phyloP scores from a whole-genome alignment of 1,140 invertebrate species.

The Nomia melanderi region DNA sequence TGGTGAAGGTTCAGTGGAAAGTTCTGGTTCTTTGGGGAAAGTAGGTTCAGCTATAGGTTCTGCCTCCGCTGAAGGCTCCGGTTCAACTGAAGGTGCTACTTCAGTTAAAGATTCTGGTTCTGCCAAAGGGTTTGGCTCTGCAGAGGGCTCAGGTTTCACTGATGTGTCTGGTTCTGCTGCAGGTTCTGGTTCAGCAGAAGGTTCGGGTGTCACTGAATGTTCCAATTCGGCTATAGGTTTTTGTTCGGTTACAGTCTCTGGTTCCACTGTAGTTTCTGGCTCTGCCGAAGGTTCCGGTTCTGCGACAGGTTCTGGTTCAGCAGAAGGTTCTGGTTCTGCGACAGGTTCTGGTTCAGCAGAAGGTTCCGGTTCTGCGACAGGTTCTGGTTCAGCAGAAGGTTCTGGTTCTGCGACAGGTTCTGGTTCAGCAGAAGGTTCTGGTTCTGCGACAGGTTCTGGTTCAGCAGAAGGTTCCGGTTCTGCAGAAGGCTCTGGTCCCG shows the following conservation, averaged over 20 bases:
- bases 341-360: conserved; percentile 45
- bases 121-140: conserved; percentile 46
- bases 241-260: conserved; percentile 60
- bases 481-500: conserved; percentile 64
- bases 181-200: conserved; percentile 47
- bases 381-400: conserved; percentile 32
- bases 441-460: conserved; percentile 56
- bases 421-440: conserved; percentile 56
- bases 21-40: not conserved
- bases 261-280: conserved; percentile 63
- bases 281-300: conserved; percentile 58
- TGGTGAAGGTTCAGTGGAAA: not conserved
- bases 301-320: conserved; percentile 57
- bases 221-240: conserved; percentile 65
- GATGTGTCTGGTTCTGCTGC: conserved; percentile 32
- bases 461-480: conserved; percentile 61
- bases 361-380: conserved; percentile 65
- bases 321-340: conserved; percentile 58
- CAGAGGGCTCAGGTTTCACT: not conserved
- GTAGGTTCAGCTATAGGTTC: not conserved
- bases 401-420: conserved; percentile 59
- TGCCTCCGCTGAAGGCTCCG: conserved; percentile 62
- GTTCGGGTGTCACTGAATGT: conserved; percentile 67
- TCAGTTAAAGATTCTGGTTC: too few species aligned
- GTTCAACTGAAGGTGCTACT: conserved; percentile 59